phyloP scores from a whole-genome alignment of 2,888 invertebrate genomes.

The Hypercompe scribonia region DNA sequence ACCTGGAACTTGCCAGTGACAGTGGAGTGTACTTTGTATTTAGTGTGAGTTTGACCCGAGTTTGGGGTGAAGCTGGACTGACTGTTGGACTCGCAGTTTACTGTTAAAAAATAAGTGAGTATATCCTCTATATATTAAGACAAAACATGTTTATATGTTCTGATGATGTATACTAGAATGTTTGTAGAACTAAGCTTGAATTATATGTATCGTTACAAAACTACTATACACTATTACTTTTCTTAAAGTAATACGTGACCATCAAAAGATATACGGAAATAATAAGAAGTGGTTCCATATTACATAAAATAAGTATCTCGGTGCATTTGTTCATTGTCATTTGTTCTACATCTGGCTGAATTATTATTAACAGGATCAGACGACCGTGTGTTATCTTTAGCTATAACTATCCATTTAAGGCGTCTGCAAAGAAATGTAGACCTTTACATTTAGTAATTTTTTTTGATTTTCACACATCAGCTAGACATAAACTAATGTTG shows the following conservation, averaged over 20 bases:
- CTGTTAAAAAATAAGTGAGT: constrained; percentile 18
- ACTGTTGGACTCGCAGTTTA: constrained; percentile 1
- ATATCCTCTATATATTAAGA: not conserved
- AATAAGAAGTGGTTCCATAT: not conserved
- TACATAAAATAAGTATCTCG: not conserved
- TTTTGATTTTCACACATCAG: not conserved
- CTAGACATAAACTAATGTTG: not conserved
- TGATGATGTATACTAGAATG: not conserved
- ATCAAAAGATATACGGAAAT: not conserved
- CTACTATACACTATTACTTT: not conserved
- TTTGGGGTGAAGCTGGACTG: not conserved
- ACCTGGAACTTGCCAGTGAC: constrained; percentile 36
- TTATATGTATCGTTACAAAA: not conserved
- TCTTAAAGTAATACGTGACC: not conserved
- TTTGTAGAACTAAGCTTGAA: not conserved
- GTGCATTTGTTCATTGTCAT: not conserved
- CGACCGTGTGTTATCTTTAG: not conserved
- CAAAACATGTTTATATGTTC: not conserved
- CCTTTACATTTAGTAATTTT: not conserved
- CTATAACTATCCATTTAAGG: not conserved
- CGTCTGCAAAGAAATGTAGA: too few species aligned
- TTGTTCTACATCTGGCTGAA: not conserved
- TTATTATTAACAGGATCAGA: not conserved
- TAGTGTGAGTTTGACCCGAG: constrained; percentile 5
- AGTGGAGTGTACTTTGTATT: constrained; percentile 38